These are phyloP conservation scores for Endotricha flammealis DNA, from an alignment of 2,888 invertebrate species.

Conservation along the genomic window DNA sequence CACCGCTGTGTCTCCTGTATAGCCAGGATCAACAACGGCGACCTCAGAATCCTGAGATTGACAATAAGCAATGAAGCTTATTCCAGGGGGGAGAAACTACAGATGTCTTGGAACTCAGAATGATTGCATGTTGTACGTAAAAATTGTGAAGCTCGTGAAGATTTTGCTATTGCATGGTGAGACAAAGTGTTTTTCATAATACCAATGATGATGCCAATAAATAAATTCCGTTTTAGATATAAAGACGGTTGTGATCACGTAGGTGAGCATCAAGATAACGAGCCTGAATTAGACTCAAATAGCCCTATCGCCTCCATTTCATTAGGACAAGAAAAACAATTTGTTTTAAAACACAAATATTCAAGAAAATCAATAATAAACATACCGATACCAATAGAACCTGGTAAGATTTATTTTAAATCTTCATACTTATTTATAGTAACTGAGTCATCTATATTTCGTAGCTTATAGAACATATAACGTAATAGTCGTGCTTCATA, in stretches of 20 bases:
- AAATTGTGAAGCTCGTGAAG: too few relatives aligned
- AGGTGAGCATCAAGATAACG: constrained; percentile 85
- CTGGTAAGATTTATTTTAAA: constrained; percentile 69
- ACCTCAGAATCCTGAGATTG: too few relatives aligned
- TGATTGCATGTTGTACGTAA: too few relatives aligned
- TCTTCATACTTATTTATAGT: constrained; percentile 75
- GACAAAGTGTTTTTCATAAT: too few relatives aligned
- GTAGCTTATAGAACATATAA: constrained; percentile 85
- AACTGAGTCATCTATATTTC: constrained; percentile 73
- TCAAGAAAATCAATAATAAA: constrained; percentile 66
- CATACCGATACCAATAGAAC: constrained; percentile 58
- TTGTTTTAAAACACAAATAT: constrained; percentile 81
- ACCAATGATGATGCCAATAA: too few relatives aligned
- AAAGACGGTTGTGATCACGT: constrained; percentile 83
- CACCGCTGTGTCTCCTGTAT: too few relatives aligned
- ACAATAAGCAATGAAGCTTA: too few relatives aligned
- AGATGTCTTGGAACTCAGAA: too few relatives aligned
- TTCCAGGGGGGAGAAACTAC: too few relatives aligned
- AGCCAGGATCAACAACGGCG: too few relatives aligned
- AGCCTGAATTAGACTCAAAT: constrained; percentile 79
- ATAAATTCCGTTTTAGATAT: constrained; percentile 79
- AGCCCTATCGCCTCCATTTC: constrained; percentile 83
- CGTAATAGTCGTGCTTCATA: constrained; percentile 93
- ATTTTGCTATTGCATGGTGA: too few relatives aligned
- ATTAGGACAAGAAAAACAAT: constrained; percentile 81